Base-by-base conservation (phyloP, 64 coral and sea anemone genomes). In the Pachyseris speciosa region DNA sequence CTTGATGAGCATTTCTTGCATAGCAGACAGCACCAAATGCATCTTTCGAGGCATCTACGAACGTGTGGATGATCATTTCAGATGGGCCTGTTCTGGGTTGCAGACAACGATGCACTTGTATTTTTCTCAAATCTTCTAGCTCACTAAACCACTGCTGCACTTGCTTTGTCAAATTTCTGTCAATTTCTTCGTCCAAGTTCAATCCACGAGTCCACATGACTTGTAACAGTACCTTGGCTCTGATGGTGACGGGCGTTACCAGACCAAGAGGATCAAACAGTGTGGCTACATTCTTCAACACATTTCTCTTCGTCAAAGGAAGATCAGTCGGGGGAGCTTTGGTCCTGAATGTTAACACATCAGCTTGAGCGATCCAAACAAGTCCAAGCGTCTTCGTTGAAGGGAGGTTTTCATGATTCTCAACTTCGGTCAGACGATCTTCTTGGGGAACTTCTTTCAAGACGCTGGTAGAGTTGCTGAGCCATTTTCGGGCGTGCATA, bases 401-500 rank as follows among this genome's bases (percentile, higher is more conserved):
- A 53, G 79, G 92, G 28, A 89, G 67, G 65, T 89, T 55, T 76
- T 80, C 77, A 72, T 94, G 78, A 65, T 86, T 84, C 2, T 75
- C 70, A 10, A 89, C 64, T 76, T 94, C 85, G 17, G 52, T 77
- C 41, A 83, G 79, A 39, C 76, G 64, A 29, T 94, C 92, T 72
- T 80, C 83, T 67, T 59, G 31, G 29, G 94, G 71, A 91, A 95
- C 76, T 37, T 76, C 64, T 31, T 63, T 71, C 37, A 90, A 65
- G 33, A 94, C 87, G 16, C 63, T 43, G 64, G 76, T 22, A 39
- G 93, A 94, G 84, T 94, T 94, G 10, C 53, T 77, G 8, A 94
- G 42, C 93, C 93, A 90, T 63, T 94, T 94, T 17, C 86, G 50
- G 19, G 78, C 85, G 75, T 95, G 84, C 83, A 91, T 95, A 32